Evolutionary conservation across 2,113 vertebrate species (phyloP).

Genomic region (Malaclemys terrapin): DNA sequence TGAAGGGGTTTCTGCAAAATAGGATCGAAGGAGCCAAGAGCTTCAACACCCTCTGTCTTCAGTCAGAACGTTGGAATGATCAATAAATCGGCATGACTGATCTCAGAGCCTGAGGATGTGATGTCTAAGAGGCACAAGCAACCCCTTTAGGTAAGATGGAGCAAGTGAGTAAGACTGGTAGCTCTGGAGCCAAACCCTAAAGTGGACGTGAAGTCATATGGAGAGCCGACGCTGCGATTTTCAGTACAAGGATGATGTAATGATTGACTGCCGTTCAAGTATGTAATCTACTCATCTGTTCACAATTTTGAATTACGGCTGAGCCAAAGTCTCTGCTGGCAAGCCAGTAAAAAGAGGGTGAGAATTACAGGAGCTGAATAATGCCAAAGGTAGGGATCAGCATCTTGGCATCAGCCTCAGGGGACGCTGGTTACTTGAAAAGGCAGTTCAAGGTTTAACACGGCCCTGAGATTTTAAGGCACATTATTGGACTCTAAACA

Average conservation of each 20-base stretch:
- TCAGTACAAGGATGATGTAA: constrained; percentile 75
- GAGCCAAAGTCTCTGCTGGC: constrained; percentile 38
- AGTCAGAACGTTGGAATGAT: constrained; percentile 57
- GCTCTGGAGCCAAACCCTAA: constrained; percentile 78
- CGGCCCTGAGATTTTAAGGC: background rate
- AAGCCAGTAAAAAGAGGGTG: constrained; percentile 58
- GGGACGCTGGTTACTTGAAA: background rate
- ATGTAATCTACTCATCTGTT: constrained; percentile 73
- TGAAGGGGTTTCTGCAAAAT: constrained; percentile 70
- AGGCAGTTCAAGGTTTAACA: background rate
- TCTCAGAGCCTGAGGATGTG: constrained; percentile 71
- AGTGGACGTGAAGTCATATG: constrained; percentile 62
- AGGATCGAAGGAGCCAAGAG: constrained; percentile 38
- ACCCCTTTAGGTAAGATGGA: constrained; percentile 71
- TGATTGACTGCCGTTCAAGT: constrained; percentile 73
- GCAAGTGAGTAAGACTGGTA: constrained; percentile 69
- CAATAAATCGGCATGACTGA: constrained; percentile 50
- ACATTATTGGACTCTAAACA: background rate
- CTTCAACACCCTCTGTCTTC: constrained; percentile 50
- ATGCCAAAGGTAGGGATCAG: constrained; percentile 43
- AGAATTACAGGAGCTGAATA: constrained; percentile 39
- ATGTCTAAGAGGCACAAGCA: constrained; percentile 51
- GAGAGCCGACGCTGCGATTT: constrained; percentile 67
- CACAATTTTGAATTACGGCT: constrained; percentile 73
- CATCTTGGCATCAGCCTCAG: constrained; percentile 8